Evolutionary conservation across 2,888 invertebrate genomes (phyloP).

Genomic region (Parnassius orleans): DNA sequence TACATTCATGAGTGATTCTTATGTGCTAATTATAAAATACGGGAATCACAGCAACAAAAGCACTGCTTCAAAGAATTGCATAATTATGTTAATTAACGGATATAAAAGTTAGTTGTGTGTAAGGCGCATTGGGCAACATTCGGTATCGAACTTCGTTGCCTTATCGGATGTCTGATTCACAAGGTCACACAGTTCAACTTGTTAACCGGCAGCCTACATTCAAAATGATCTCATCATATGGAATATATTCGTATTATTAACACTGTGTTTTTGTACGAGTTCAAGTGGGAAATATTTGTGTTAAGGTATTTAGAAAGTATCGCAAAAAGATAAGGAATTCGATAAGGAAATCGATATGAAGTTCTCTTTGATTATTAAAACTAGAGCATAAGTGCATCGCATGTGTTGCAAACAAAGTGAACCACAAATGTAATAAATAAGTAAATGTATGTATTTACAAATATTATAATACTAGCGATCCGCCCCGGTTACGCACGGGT

Average conservation of each 20-base stretch:
- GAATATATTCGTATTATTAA: constrained; percentile 37
- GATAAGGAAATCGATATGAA: constrained; percentile 14
- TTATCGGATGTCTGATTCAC: constrained; percentile 73
- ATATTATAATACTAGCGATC: no score
- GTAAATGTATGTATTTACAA: no score
- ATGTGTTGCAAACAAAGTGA: neutral
- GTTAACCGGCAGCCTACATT: constrained; percentile 61
- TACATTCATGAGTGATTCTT: no score
- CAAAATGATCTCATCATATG: constrained; percentile 67
- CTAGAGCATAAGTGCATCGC: constrained; percentile 10
- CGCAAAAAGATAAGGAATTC: constrained; percentile 10
- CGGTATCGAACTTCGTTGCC: constrained; percentile 51
- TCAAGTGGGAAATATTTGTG: constrained; percentile 30
- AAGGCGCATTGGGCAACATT: constrained; percentile 43
- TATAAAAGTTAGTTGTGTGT: constrained; percentile 17
- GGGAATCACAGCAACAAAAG: constrained; percentile 16
- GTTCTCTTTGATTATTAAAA: constrained; percentile 1
- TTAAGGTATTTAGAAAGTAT: constrained; percentile 16
- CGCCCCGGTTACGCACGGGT: no score
- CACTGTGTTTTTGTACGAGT: neutral
- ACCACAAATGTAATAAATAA: neutral
- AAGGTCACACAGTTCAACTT: constrained; percentile 73
- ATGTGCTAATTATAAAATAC: neutral
- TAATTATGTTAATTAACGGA: constrained; percentile 19
- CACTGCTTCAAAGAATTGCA: constrained; percentile 13